These are phyloP conservation scores for Ceratina australensis DNA, from an alignment of 1,140 invertebrate species.

Conservation along the genomic window DNA sequence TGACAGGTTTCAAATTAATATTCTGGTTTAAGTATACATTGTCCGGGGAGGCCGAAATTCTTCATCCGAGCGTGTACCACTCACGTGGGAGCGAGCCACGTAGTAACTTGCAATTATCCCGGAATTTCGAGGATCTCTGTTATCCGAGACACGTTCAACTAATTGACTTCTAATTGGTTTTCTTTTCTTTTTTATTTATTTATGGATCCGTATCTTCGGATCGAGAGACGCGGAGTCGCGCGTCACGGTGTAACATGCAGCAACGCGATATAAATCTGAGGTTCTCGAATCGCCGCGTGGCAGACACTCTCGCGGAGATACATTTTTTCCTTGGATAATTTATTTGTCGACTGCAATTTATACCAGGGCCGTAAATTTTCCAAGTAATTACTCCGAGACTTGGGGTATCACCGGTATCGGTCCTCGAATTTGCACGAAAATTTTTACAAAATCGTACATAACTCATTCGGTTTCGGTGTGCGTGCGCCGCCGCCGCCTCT, in stretches of 20 bases:
- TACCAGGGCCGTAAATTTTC: conserved; percentile 13
- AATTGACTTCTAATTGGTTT: too few species aligned
- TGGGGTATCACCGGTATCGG: background rate
- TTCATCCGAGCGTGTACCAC: too few species aligned
- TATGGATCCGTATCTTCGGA: background rate
- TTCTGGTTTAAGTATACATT: too few species aligned
- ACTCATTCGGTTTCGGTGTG: background rate
- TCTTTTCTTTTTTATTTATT: too few species aligned
- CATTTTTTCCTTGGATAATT: background rate
- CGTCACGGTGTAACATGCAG: background rate
- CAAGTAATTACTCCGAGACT: background rate
- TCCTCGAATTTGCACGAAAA: conserved; percentile 17
- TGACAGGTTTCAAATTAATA: background rate
- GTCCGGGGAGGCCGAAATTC: too few species aligned
- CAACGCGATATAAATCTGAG: background rate
- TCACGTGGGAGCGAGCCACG: too few species aligned
- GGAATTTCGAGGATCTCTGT: too few species aligned
- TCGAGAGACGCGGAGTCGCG: background rate
- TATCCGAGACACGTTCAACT: too few species aligned
- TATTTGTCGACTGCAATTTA: conserved; percentile 18
- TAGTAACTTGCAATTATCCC: too few species aligned
- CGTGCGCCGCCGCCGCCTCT: background rate
- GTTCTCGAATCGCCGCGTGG: background rate
- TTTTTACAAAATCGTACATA: conserved; percentile 32
- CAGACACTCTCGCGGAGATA: background rate